Evolutionary conservation across 1,140 invertebrate genomes (phyloP).

Genomic region (Helicoverpa zea): DNA sequence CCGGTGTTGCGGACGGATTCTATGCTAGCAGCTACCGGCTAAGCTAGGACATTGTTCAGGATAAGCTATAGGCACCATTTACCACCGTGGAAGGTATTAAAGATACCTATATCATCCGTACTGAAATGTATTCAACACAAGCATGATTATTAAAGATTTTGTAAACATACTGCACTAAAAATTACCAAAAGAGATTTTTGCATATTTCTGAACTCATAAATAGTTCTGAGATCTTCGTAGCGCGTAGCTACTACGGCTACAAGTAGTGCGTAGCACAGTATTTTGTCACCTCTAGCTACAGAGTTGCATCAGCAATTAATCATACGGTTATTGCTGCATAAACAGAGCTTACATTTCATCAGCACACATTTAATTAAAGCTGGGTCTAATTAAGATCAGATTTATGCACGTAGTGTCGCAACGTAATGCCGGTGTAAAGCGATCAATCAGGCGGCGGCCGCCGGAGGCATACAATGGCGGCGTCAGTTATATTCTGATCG

Average conservation of each 20-base stretch:
- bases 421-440: constrained; percentile 59
- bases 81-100: too few relatives aligned
- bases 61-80: background rate
- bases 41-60: constrained; percentile 49
- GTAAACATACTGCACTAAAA: too few relatives aligned
- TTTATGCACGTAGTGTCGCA: constrained; percentile 67
- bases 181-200: background rate
- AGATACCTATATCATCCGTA: background rate
- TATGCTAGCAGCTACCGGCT: constrained; percentile 53
- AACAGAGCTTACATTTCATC: constrained; percentile 52
- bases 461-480: constrained; percentile 65
- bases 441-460: constrained; percentile 69
- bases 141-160: too few relatives aligned
- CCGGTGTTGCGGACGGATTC: constrained; percentile 60
- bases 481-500: constrained; percentile 71
- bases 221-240: constrained; percentile 15
- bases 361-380: constrained; percentile 69
- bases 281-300: constrained; percentile 42
- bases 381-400: constrained; percentile 72
- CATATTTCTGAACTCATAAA: background rate
- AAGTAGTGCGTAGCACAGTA: constrained; percentile 44
- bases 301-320: constrained; percentile 56
- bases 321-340: constrained; percentile 49
- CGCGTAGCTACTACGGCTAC: constrained; percentile 14
- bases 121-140: background rate